phyloP scores from a whole-genome alignment of 2,888 invertebrate species.

The Laothoe populi region DNA sequence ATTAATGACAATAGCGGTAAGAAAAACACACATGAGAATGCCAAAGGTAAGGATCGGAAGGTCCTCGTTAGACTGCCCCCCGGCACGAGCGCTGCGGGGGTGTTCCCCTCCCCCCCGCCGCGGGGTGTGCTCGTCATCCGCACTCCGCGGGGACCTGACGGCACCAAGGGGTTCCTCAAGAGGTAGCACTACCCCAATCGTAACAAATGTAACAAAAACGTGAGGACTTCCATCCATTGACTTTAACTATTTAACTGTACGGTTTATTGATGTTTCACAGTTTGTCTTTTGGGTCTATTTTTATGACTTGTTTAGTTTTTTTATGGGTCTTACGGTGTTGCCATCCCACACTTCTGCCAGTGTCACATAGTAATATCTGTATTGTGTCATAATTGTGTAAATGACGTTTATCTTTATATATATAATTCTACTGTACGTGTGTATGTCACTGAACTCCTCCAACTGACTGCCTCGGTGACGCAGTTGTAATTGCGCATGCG shows the following conservation, averaged over 20 bases:
- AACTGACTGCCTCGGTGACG: no score
- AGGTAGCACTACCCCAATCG: constrained; percentile 69
- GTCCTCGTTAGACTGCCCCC: constrained; percentile 70
- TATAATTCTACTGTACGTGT: no score
- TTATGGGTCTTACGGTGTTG: no score
- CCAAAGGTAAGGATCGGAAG: constrained; percentile 74
- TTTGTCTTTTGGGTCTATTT: constrained; percentile 31
- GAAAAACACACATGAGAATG: constrained; percentile 63
- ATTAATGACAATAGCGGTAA: constrained; percentile 67
- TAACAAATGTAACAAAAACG: constrained; percentile 43
- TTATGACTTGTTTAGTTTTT: no score
- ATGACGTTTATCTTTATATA: no score
- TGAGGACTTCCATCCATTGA: constrained; percentile 59
- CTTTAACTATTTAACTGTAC: constrained; percentile 40
- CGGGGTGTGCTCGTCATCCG: constrained; percentile 86
- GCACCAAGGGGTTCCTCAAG: constrained; percentile 83
- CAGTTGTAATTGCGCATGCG: no score
- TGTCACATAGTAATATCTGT: no score
- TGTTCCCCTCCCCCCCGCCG: constrained; percentile 76
- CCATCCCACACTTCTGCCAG: no score
- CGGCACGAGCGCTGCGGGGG: constrained; percentile 62
- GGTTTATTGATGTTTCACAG: constrained; percentile 34
- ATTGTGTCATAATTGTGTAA: no score
- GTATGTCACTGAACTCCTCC: no score
- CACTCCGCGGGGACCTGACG: constrained; percentile 92